These are phyloP conservation scores for Polypedilum vanderplanki DNA, from an alignment of 1,140 invertebrate species.

Conservation along the genomic window DNA sequence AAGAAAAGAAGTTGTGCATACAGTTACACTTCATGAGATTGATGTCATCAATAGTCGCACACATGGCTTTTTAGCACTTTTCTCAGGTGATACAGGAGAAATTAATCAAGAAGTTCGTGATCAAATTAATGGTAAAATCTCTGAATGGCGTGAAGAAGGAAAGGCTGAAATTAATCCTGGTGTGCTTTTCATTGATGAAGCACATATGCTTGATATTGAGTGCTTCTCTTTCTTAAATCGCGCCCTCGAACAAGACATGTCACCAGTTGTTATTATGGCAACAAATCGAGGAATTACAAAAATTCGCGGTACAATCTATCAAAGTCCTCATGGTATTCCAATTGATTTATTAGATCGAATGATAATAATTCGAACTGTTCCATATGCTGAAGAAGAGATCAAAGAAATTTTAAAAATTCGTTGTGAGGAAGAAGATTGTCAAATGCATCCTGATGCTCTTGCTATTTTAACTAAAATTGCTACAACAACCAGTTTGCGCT, in stretches of 20 bases:
- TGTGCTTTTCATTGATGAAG: constrained; percentile 87
- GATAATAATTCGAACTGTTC: constrained; percentile 87
- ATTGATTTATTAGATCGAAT: constrained; percentile 92
- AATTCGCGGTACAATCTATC: constrained; percentile 91
- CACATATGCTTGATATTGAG: constrained; percentile 98
- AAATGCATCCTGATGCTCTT: constrained; percentile 87
- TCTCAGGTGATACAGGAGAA: constrained; percentile 97
- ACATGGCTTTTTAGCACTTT: constrained; percentile 94
- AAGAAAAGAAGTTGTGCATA: constrained; percentile 98
- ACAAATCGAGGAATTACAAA: constrained; percentile 96
- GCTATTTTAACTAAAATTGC: constrained; percentile 88
- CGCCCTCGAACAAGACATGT: constrained; percentile 93
- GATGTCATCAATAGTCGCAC: constrained; percentile 97
- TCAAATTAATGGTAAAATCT: constrained; percentile 97
- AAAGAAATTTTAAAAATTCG: constrained; percentile 89
- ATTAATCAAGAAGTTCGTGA: constrained; percentile 97
- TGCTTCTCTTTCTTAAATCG: constrained; percentile 98
- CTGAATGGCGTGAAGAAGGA: constrained; percentile 98
- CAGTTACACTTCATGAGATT: constrained; percentile 96
- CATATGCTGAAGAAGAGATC: constrained; percentile 84
- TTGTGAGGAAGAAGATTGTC: constrained; percentile 95
- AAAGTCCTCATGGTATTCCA: constrained; percentile 90
- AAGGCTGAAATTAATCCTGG: constrained; percentile 98
- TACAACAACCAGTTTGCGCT: constrained; percentile 85
- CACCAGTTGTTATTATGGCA: constrained; percentile 96